phyloP scores from a whole-genome alignment of 2,113 vertebrate genomes.

The Cryptoleucopteryx plumbea region DNA sequence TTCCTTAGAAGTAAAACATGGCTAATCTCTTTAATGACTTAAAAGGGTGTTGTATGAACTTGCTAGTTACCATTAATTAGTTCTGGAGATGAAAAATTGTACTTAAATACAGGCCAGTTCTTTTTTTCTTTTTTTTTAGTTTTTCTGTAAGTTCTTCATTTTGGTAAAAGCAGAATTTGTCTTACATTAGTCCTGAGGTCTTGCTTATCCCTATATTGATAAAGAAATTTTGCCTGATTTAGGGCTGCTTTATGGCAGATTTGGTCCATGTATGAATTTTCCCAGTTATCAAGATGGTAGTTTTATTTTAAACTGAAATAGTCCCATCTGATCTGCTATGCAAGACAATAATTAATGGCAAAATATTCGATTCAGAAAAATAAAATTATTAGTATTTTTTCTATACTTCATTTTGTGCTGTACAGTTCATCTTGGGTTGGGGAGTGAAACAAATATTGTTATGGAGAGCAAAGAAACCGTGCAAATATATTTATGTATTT shows the following conservation, averaged over 20 bases:
- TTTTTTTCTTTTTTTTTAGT: background rate
- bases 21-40: background rate
- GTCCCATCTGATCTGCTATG: background rate
- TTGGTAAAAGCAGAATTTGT: background rate
- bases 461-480: slow-evolving; percentile 41
- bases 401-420: background rate
- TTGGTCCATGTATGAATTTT: background rate
- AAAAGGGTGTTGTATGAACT: background rate
- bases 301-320: background rate
- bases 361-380: background rate
- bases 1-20: background rate
- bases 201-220: background rate
- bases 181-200: background rate
- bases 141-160: background rate
- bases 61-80: background rate
- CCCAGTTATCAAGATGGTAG: background rate
- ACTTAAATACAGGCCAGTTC: background rate
- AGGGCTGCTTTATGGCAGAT: background rate
- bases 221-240: background rate
- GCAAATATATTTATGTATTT: slow-evolving; percentile 36
- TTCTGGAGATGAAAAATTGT: background rate
- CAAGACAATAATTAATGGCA: background rate
- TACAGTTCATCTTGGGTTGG: background rate
- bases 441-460: slow-evolving; percentile 40
- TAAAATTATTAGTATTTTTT: background rate